Evolutionary conservation across 2,113 vertebrate genomes (phyloP).

Genomic region (Saguinus imperator): DNA sequence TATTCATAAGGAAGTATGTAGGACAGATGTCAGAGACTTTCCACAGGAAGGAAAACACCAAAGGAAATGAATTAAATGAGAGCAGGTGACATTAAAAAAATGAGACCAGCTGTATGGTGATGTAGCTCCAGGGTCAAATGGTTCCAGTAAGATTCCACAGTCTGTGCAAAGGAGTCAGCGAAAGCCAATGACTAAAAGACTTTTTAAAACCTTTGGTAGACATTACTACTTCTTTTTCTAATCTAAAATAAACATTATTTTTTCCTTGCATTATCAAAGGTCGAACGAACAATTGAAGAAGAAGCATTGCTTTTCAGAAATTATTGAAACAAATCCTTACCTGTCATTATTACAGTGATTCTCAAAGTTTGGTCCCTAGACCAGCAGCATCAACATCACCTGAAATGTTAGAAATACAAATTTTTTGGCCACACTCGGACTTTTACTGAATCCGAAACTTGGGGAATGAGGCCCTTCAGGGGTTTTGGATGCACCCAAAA

Average conservation of each 20-base stretch:
- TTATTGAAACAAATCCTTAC: neutral
- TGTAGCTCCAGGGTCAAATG: constrained; percentile 13
- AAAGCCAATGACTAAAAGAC: neutral
- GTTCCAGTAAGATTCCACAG: constrained; percentile 58
- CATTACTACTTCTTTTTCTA: neutral
- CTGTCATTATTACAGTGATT: neutral
- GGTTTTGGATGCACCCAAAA: neutral
- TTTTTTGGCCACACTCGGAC: neutral
- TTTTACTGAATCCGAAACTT: neutral
- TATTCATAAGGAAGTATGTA: constrained; percentile 59
- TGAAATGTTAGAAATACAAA: neutral
- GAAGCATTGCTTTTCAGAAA: neutral
- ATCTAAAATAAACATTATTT: neutral
- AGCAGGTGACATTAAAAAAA: constrained; percentile 67
- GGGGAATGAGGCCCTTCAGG: neutral
- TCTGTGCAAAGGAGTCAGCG: neutral
- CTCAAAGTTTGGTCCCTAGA: neutral
- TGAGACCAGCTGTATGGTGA: constrained; percentile 23
- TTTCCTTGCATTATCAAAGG: neutral
- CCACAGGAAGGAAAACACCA: constrained; percentile 70
- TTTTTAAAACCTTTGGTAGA: neutral
- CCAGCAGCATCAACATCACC: neutral
- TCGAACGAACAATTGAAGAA: neutral
- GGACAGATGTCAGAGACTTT: constrained; percentile 70
- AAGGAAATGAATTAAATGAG: constrained; percentile 72